phyloP scores from a whole-genome alignment of 2,888 invertebrate species.

The Lutraria lutraria region DNA sequence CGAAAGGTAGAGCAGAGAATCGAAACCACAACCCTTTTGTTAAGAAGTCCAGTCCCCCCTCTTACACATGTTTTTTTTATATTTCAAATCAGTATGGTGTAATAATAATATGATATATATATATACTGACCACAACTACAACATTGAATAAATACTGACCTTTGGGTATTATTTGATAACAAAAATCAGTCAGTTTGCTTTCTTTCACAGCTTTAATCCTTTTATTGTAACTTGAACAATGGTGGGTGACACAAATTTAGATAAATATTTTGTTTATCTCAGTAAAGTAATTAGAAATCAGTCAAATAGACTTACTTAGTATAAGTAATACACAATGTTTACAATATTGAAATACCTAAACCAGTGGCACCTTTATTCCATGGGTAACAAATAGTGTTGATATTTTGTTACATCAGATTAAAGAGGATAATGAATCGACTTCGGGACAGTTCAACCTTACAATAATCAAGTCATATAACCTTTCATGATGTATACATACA shows the following conservation, averaged over 20 bases:
- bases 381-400: neutral
- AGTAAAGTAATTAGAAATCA: conserved; percentile 14
- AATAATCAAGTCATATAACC: conserved; percentile 4
- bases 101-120: no score
- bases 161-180: neutral
- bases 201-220: conserved; percentile 2
- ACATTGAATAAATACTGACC: neutral
- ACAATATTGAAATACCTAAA: neutral
- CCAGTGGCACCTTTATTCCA: neutral
- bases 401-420: conserved; percentile 36
- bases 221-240: conserved; percentile 10
- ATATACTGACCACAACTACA: no score
- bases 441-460: conserved; percentile 19
- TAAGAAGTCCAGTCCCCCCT: no score
- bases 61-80: no score
- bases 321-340: neutral
- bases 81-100: no score
- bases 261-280: conserved; percentile 6
- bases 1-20: no score
- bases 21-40: no score
- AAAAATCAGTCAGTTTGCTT: conserved; percentile 1
- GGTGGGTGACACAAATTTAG: neutral
- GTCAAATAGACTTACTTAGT: neutral
- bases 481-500: neutral
- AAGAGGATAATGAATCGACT: conserved; percentile 27